Evolutionary conservation across 2,888 invertebrate genomes (phyloP).

Genomic region (Limnephilus rhombicus): DNA sequence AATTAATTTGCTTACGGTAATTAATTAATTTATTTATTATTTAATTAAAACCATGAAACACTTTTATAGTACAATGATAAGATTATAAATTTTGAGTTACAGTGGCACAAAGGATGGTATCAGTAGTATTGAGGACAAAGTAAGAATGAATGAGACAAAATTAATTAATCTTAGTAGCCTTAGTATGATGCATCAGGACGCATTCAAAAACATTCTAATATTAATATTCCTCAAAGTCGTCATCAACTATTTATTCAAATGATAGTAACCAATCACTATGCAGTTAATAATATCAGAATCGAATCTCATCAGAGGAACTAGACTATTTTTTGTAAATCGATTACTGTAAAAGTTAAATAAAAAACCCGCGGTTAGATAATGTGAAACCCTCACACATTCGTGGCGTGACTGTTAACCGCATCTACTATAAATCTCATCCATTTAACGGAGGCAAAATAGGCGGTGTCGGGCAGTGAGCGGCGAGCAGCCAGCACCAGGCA

Average conservation of each 20-base stretch:
- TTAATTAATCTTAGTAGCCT: not conserved
- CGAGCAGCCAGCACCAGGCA: not conserved
- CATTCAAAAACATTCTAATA: not conserved
- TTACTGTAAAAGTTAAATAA: constrained; percentile 44
- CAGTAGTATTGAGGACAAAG: too few species aligned
- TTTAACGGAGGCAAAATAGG: constrained; percentile 46
- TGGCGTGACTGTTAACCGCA: constrained; percentile 43
- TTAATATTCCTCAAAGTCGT: not conserved
- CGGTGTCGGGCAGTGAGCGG: constrained; percentile 8
- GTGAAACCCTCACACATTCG: constrained; percentile 38
- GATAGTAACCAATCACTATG: constrained; percentile 5
- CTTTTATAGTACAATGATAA: too few species aligned
- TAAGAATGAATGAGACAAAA: too few species aligned
- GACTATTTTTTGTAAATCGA: constrained; percentile 26
- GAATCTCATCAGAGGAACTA: not conserved
- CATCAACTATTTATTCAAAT: constrained; percentile 11
- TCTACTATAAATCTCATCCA: constrained; percentile 40
- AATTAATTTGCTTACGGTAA: not conserved
- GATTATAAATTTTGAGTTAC: too few species aligned
- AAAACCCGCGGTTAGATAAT: constrained; percentile 45
- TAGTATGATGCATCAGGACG: not conserved
- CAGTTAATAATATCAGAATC: not conserved
- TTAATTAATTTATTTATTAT: not conserved
- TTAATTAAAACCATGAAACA: too few species aligned
- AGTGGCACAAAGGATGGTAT: too few species aligned